A percentile compares a stretch with the other conserved stretches of the same genome.
phyloP scores from a whole-genome alignment of 2,888 invertebrate genomes.

The Habrosyne pyritoides region DNA sequence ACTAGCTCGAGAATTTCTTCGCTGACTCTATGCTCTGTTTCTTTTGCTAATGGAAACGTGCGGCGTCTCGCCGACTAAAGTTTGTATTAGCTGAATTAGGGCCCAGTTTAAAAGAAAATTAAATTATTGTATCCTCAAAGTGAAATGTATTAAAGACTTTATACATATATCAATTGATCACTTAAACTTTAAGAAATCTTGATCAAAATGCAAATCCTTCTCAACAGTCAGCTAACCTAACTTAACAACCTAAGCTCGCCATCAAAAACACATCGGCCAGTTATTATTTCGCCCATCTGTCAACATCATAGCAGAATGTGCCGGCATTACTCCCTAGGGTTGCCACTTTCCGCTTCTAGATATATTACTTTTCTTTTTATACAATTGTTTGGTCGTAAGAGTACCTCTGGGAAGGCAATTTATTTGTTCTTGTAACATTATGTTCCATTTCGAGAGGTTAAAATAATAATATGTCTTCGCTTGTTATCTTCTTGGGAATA shows the following conservation, averaged over 20 bases:
- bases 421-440: constrained; percentile 1
- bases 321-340: constrained; percentile 27
- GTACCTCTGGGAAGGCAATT: constrained; percentile 8
- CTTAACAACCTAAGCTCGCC: constrained; percentile 17
- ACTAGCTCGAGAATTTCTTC: too few relatives aligned
- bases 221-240: too few relatives aligned
- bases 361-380: constrained; percentile 4
- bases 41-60: too few relatives aligned
- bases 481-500: not conserved
- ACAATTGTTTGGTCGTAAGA: constrained; percentile 16
- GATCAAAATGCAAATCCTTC: not conserved
- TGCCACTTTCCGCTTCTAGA: constrained; percentile 8
- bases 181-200: not conserved
- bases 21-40: too few relatives aligned
- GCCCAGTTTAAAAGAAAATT: too few relatives aligned
- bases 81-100: too few relatives aligned
- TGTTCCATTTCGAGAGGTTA: not conserved
- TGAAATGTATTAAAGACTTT: not conserved
- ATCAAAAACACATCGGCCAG: constrained; percentile 29
- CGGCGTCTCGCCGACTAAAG: too few relatives aligned
- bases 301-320: constrained; percentile 22
- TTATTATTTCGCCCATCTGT: constrained; percentile 29
- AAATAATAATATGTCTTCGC: constrained; percentile 1
- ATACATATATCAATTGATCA: not conserved
- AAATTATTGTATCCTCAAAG: too few relatives aligned